Evolutionary conservation across 2,113 vertebrate genomes (phyloP).

Genomic region (Sinosuthora webbiana): DNA sequence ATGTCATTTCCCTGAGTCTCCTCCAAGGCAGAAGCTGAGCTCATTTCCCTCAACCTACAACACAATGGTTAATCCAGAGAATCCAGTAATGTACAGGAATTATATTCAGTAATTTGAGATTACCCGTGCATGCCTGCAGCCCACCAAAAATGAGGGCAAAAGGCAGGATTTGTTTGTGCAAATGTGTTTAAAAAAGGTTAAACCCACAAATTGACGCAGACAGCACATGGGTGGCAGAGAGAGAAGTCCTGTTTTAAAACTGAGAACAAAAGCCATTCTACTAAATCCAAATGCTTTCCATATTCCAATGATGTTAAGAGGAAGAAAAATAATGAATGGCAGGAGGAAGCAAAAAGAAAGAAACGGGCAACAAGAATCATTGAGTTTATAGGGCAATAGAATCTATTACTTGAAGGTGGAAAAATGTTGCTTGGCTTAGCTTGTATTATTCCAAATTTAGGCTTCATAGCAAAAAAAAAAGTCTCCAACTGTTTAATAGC

Average conservation of each 20-base stretch:
- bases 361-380: background rate
- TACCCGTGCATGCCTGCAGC: background rate
- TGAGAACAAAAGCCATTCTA: background rate
- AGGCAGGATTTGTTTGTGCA: background rate
- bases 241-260: background rate
- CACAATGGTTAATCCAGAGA: background rate
- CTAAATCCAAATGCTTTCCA: conserved; percentile 25
- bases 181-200: background rate
- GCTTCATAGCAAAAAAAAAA: background rate
- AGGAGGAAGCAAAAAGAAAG: background rate
- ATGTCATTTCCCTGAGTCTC: background rate
- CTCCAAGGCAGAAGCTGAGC: background rate
- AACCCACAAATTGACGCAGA: background rate
- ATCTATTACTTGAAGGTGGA: background rate
- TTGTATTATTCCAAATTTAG: background rate
- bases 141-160: background rate
- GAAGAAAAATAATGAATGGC: background rate
- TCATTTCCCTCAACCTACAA: background rate
- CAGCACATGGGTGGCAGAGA: background rate
- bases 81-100: background rate
- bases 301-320: background rate
- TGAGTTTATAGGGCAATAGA: background rate
- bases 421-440: background rate
- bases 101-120: background rate
- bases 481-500: background rate